Percentiles rank a stretch among this genome's conserved stretches.
These are phyloP conservation scores for Bibio marci DNA, from an alignment of 2,888 invertebrate species.

Conservation along the genomic window DNA sequence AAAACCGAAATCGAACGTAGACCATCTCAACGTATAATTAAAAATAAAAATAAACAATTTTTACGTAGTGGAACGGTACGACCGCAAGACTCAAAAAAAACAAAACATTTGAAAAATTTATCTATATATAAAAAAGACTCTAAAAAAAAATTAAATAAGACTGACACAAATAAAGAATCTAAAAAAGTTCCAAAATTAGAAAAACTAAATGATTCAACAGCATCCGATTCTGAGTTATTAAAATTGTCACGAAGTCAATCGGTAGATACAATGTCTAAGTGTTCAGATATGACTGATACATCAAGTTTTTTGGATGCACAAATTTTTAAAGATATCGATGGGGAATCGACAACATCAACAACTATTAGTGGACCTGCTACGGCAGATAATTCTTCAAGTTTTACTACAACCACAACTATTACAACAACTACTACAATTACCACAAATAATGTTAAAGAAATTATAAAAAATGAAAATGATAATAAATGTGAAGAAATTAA, in stretches of 20 bases:
- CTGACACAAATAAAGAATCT: slow-evolving; percentile 1
- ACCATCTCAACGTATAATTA: slow-evolving; percentile 1
- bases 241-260: slow-evolving; percentile 1
- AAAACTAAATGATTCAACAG: background rate
- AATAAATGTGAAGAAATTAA: too few relatives aligned
- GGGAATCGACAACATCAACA: too few relatives aligned
- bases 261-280: slow-evolving; percentile 31
- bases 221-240: slow-evolving; percentile 6
- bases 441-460: too few relatives aligned
- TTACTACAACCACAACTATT: too few relatives aligned
- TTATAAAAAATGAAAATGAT: too few relatives aligned
- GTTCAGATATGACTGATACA: slow-evolving; percentile 39
- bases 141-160: background rate
- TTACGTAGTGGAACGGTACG: background rate
- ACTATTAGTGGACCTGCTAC: too few relatives aligned
- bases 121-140: too few relatives aligned
- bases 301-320: slow-evolving; percentile 36
- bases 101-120: too few relatives aligned
- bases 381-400: too few relatives aligned
- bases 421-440: too few relatives aligned
- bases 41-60: background rate
- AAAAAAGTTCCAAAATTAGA: background rate
- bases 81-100: too few relatives aligned
- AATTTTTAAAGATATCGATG: too few relatives aligned
- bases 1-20: slow-evolving; percentile 2